Base-by-base conservation (phyloP, 92 coral and sea anemone species). In the Phenganax subtilis region DNA sequence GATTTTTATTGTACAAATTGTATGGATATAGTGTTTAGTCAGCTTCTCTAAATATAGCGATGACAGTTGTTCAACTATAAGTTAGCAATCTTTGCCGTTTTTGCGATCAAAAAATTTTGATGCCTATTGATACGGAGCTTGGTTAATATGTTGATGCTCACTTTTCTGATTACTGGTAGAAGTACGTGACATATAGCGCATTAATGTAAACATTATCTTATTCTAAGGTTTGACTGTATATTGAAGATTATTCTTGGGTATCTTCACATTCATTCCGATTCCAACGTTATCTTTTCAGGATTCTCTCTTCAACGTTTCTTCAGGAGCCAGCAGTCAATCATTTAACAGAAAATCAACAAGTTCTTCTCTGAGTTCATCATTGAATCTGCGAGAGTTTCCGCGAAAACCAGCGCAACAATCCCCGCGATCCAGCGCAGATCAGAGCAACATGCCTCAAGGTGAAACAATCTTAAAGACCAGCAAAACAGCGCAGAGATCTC, bases 301-400 rank as follows among this genome's bases (percentile, higher is more conserved):
- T 20, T 54, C 68, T 51, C 9, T 7, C 8, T 28, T 51, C 10
- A 79, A 65, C 57, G 57, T 28, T 79, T 79, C 83, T 9, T 79
- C 83, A 0, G 56, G 74, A 12, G 83, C 73, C 9, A 79, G 83
- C 54, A 79, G 83, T 73, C 68, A 63, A 54, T 79, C 83, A 25
- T 65, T 63, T 51, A 79, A 63, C 61, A 79, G 83, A 79, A 63
- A 79, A 64, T 79, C 83, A 20, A 76, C 62, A 7, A 79, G 83
- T 79, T 79, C 47, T 37, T 37, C 83, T 0, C 47, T 65, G 83
- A 63, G 31, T 65, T 79, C 83, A 3, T 79, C 83, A 15, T 57
- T 47, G 7, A 57, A 57, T 47, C 69, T 29, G 25, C 14, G 56
- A 52, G 81, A 57, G 8, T 15, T 12, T 52, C 59, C 70, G 53